Base-by-base conservation (phyloP, 2,797 vertebrate species). In the Enteromius mattozi region DNA sequence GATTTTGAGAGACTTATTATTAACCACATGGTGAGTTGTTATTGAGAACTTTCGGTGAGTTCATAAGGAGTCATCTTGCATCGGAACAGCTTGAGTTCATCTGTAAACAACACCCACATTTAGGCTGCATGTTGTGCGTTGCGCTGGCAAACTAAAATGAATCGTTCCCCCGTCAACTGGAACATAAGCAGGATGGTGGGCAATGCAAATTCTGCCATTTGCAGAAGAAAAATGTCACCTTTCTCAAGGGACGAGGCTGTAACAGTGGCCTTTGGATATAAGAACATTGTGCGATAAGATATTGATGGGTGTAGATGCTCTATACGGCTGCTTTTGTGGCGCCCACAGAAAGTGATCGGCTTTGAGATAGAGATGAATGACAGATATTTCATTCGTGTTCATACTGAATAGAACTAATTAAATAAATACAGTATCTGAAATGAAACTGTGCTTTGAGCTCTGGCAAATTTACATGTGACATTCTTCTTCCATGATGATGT, bases 201-300 rank as follows among this genome's bases (percentile, higher is more conserved):
- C 78, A 84, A 88, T 90, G 86, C 90, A 94, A 93, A 94, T 91
- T 90, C 84, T 85, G 88, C 70, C 92, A 95, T 94, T 93, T 94
- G 89, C 87, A 81, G 47, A 79, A 83, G 91, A 90, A 91, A 94
- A 94, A 94, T 93, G 91, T 92, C 93, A 93, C 91, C 92, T 88
- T 87, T 86, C 88, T 87, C 87, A 91, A 88, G 77, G 90, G 88
- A 90, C 54, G 84, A 59, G 78, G 86, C 90, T 87, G 85, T 89
- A 89, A 88, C 90, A 88, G 92, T 94, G 90, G 87, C 91, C 93
- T 94, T 94, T 94, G 89, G 56, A 85, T 68, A 66, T 27, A n/a
- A 45, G 83, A 78, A 75, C 54, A 71, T 51, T 4, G 42, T 30
- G 80, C 54, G 68, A 69, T 63, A 78, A 78, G 75, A 86, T 86